phyloP scores from a whole-genome alignment of 1,140 invertebrate species.

The Hirudo medicinalis region DNA sequence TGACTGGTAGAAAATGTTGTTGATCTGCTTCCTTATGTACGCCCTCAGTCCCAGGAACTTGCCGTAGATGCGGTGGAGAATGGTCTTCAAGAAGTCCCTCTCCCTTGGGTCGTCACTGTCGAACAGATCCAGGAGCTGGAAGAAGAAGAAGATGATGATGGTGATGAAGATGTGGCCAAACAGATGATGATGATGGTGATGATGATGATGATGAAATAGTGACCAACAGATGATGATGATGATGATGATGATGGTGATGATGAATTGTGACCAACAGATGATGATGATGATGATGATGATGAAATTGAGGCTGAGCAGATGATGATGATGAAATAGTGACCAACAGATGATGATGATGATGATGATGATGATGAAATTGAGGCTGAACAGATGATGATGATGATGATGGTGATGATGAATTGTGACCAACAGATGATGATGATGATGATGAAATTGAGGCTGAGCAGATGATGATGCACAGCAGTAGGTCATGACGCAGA shows the following conservation, averaged over 20 bases:
- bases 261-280: background rate
- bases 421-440: background rate
- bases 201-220: background rate
- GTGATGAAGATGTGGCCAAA: background rate
- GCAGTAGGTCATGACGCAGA: no score
- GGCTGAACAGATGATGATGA: background rate
- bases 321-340: background rate
- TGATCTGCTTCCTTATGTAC: conserved; percentile 44
- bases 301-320: background rate
- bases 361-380: background rate
- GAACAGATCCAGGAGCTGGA: conserved; percentile 42
- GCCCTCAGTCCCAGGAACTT: conserved; percentile 43
- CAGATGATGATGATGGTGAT: background rate
- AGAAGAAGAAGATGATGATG: conserved; percentile 9
- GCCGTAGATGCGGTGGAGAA: conserved; percentile 44
- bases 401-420: background rate
- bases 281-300: background rate
- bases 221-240: no score
- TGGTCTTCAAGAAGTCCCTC: conserved; percentile 42
- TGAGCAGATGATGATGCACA: background rate
- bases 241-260: background rate
- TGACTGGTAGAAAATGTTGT: conserved; percentile 44
- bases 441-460: background rate
- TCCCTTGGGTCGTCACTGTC: conserved; percentile 44
- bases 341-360: background rate